Base-by-base conservation (phyloP, 2,888 invertebrate genomes). In the Coecobrya sp. region DNA sequence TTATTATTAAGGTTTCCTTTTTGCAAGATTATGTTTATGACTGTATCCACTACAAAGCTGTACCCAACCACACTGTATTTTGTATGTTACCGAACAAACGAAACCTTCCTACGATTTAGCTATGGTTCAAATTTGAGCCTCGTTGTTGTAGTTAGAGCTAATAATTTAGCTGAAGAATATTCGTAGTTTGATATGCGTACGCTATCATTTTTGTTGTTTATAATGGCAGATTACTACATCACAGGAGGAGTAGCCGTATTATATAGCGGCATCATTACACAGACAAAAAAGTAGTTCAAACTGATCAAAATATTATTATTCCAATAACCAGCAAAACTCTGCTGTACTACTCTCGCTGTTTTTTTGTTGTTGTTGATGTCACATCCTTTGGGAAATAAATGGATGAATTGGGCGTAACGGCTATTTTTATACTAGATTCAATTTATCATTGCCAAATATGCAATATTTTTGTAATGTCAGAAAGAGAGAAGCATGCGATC, bases 341-440 rank as follows among this genome's bases (percentile, higher is more conserved):
- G n/a, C 10, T 1, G 1, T n/a, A 45, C 16, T 19, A 45, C 45
- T 45, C 45, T 10, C 22, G 13, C 45, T 73, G 36, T 16, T 70
- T 70, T 30, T 68, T 70, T n/a, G 1, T 36, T 86, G 73, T 62
- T 81, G 81, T 81, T 88, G 81, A 88, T 88, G 88, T 88, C 88
- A 89, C 82, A 89, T 89, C 89, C 89, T 81, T 82, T 89, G 89
- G 89, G 89, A 89, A 89, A 81, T 82, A 89, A 89, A 81, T 82
- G 36, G 45, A 89, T 70, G 70, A 89, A 82, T 81, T 89, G 89
- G 89, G 89, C 89, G 89, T 89, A 89, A 89, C 89, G 82, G 82
- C 89, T 82, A 89, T 82, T 89, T 89, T 55, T 89, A 82, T 89
- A 81, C 82, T 11, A 65, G 82, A 81, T 70, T 89, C 55, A 81